Percentiles rank a stretch among this genome's conserved stretches.
These are phyloP conservation scores for Antedon mediterranea DNA, from an alignment of 53 echinoderm and acorn worm species.

Conservation along the genomic window DNA sequence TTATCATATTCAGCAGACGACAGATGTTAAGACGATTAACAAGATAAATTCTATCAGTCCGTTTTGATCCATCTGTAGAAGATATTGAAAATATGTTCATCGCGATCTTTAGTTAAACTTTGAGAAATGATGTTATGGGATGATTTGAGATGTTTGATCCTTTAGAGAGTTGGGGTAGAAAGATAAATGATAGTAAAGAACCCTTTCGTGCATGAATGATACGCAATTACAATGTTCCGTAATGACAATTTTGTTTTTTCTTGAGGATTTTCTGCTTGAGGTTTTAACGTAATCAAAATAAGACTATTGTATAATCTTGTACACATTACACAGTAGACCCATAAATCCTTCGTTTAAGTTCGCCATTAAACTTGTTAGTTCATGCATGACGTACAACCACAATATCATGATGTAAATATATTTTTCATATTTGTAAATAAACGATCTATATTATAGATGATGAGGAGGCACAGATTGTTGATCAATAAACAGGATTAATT, in stretches of 20 bases:
- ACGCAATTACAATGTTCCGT: not conserved
- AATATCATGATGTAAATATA: not conserved
- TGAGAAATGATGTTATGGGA: not conserved
- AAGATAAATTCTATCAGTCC: not conserved
- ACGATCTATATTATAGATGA: too few species aligned
- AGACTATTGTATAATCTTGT: not conserved
- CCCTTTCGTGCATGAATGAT: not conserved
- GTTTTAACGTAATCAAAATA: not conserved
- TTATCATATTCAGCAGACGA: not conserved
- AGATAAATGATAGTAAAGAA: not conserved
- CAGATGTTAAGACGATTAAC: not conserved
- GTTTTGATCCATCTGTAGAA: not conserved
- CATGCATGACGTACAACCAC: not conserved
- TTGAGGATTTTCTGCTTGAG: not conserved
- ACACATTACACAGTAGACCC: too few species aligned
- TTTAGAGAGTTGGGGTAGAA: not conserved
- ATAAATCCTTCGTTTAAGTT: not conserved
- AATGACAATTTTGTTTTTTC: not conserved
- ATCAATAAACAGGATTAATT: too few species aligned
- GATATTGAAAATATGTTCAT: not conserved
- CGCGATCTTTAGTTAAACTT: too few species aligned
- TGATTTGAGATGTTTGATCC: not conserved
- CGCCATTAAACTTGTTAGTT: not conserved
- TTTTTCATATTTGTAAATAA: not conserved
- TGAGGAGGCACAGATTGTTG: too few species aligned